Evolutionary conservation across 2,113 vertebrate species (phyloP).

Genomic region (Irena cyanogastra): DNA sequence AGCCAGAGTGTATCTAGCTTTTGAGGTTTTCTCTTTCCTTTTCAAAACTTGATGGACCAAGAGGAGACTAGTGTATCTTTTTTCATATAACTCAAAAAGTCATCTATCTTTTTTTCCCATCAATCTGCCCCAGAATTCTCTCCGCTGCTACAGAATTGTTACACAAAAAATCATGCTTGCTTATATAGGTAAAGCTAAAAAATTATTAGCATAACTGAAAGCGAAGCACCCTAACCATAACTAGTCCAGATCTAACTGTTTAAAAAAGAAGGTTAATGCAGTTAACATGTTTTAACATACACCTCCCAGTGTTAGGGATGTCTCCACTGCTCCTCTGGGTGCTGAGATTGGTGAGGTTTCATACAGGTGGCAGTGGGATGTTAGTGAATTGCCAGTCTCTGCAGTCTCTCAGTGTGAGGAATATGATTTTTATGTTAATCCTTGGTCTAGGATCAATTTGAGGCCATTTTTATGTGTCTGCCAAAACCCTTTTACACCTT

Average conservation of each 20-base stretch:
- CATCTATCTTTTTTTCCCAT: background rate
- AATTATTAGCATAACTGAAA: background rate
- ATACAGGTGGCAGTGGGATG: background rate
- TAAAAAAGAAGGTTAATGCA: background rate
- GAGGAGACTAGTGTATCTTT: background rate
- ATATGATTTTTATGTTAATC: background rate
- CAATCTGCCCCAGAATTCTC: background rate
- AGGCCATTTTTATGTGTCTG: background rate
- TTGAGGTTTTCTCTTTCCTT: background rate
- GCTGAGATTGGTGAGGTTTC: background rate
- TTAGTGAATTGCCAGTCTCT: background rate
- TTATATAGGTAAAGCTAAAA: background rate
- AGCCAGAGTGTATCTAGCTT: background rate
- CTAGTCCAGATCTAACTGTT: background rate
- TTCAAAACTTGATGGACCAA: background rate
- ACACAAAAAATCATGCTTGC: background rate
- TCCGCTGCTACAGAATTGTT: background rate
- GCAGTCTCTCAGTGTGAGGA: background rate
- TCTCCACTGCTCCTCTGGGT: background rate
- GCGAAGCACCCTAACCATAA: background rate
- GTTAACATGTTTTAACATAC: background rate
- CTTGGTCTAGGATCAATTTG: background rate
- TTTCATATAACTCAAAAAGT: background rate
- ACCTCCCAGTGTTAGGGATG: background rate
- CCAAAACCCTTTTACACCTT: background rate